Conservation (phyloP, 2,888 invertebrate species). For the Carcina quercana region DNA sequence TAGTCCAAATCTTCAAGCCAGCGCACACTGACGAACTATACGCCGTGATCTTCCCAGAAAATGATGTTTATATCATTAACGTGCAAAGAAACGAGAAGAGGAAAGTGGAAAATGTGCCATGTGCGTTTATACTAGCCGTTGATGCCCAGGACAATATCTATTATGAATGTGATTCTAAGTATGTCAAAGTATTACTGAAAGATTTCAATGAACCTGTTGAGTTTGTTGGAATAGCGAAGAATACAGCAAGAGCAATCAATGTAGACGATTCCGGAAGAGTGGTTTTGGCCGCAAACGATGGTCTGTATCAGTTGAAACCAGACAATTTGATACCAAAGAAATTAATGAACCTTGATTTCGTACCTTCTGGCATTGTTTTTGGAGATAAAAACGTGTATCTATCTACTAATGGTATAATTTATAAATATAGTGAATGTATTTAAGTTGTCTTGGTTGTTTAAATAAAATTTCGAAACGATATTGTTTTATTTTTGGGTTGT, state of each 20-base stretch:
- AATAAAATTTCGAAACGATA: no score
- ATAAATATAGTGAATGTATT: conserved; percentile 34
- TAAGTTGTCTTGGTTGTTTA: no score
- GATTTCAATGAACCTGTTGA: conserved; percentile 60
- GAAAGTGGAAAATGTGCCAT: conserved; percentile 46
- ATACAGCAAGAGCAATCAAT: conserved; percentile 49
- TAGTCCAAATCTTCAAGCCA: conserved; percentile 55
- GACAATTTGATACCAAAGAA: conserved; percentile 56
- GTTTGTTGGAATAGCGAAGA: conserved; percentile 54
- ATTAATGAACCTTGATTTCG: conserved; percentile 52
- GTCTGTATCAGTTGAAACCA: conserved; percentile 46
- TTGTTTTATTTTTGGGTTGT: no score
- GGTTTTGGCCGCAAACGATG: conserved; percentile 55
- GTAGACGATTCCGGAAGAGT: conserved; percentile 37
- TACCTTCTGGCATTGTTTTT: conserved; percentile 50
- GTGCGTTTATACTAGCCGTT: conserved; percentile 57
- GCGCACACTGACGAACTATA: conserved; percentile 40
- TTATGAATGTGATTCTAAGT: conserved; percentile 64
- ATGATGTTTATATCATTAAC: conserved; percentile 47
- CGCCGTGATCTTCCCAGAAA: conserved; percentile 52
- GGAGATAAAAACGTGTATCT: conserved; percentile 39
- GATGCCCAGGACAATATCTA: conserved; percentile 50
- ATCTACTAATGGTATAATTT: conserved; percentile 50
- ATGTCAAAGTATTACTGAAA: conserved; percentile 54
- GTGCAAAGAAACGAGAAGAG: conserved; percentile 44